Evolutionary conservation across 1,140 invertebrate species (phyloP).

Genomic region (Trinorchestia longiramus): DNA sequence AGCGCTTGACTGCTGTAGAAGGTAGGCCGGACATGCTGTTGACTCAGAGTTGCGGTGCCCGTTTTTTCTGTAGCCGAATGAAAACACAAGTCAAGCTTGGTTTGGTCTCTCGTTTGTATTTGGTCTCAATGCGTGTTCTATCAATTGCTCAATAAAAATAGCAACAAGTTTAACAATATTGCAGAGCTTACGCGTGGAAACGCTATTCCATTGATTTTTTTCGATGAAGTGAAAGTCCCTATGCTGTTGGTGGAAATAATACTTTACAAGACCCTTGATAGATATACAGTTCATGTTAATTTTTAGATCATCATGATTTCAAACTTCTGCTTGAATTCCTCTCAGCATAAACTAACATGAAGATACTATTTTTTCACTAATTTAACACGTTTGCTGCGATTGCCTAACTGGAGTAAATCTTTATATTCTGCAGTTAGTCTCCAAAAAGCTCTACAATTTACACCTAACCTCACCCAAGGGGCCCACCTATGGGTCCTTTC

Average conservation of each 20-base stretch:
- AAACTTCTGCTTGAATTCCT: too few species aligned
- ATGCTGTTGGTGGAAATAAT: background rate
- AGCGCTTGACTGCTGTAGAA: background rate
- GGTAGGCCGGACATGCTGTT: background rate
- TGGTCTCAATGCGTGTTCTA: background rate
- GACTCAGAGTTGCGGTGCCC: background rate
- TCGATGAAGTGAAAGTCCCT: background rate
- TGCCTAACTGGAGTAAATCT: too few species aligned
- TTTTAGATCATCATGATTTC: too few species aligned
- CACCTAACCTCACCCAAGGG: too few species aligned
- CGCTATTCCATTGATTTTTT: background rate
- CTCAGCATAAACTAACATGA: too few species aligned
- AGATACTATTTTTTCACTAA: too few species aligned
- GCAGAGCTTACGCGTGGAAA: background rate
- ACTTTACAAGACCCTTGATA: background rate
- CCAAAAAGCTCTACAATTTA: too few species aligned
- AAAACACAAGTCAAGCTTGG: background rate
- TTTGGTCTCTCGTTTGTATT: background rate
- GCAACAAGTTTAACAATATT: background rate
- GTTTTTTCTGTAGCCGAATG: background rate
- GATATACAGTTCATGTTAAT: too few species aligned
- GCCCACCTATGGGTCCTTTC: too few species aligned
- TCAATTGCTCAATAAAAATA: background rate
- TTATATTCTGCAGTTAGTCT: too few species aligned
- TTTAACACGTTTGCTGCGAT: too few species aligned